Evolutionary conservation across 2,113 vertebrate species (phyloP).

Genomic region (Herpetotheres cachinnans): DNA sequence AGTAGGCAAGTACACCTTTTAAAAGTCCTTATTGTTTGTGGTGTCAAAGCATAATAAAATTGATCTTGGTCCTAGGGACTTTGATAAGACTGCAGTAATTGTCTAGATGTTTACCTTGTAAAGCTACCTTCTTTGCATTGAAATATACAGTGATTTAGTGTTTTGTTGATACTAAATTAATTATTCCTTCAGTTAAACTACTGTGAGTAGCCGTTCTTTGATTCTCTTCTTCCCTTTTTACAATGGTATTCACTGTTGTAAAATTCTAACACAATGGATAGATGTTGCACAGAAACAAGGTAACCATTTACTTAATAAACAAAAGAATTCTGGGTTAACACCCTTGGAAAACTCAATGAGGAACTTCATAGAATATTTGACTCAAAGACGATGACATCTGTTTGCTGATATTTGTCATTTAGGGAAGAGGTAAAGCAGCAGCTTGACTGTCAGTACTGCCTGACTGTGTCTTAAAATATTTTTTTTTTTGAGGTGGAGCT

Average conservation of each 20-base stretch:
- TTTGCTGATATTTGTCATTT: conserved; percentile 9
- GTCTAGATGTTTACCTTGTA: not conserved
- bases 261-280: not conserved
- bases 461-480: not conserved
- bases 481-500: not conserved
- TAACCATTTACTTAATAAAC: conserved; percentile 11
- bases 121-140: not conserved
- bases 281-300: not conserved
- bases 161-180: not conserved
- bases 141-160: not conserved
- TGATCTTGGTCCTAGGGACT: not conserved
- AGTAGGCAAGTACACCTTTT: not conserved
- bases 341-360: conserved; percentile 35
- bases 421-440: not conserved
- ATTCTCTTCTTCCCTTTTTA: not conserved
- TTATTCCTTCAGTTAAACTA: not conserved
- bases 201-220: not conserved
- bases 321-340: conserved; percentile 53
- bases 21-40: not conserved
- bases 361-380: not conserved
- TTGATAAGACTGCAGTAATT: not conserved
- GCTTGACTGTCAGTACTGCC: not conserved
- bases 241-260: not conserved
- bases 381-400: not conserved
- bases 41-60: not conserved